Percentiles rank a stretch among this genome's conserved stretches.
These are phyloP conservation scores for Protobothrops flavoviridis DNA, from an alignment of 2,113 vertebrate genomes.

Conservation along the genomic window DNA sequence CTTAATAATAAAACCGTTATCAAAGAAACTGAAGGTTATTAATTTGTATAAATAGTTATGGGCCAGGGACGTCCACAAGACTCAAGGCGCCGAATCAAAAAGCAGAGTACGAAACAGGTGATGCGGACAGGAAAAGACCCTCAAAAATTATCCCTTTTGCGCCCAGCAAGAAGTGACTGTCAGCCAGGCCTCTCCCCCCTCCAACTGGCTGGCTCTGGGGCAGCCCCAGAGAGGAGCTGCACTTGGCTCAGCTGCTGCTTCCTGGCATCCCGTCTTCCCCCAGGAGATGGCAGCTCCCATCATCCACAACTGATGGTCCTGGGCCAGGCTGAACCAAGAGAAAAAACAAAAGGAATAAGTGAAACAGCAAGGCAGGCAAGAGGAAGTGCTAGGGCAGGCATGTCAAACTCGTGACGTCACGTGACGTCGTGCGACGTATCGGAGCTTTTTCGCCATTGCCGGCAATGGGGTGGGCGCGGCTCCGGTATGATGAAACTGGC, in stretches of 20 bases:
- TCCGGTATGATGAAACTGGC: too few relatives aligned
- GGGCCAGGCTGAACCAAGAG: slow-evolving; percentile 73
- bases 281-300: slow-evolving; percentile 71
- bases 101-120: not conserved
- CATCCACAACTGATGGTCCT: slow-evolving; percentile 70
- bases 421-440: too few relatives aligned
- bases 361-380: not conserved
- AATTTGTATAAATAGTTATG: not conserved
- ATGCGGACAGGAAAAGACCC: not conserved
- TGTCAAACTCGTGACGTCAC: too few relatives aligned
- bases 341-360: not conserved
- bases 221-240: not conserved
- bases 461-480: too few relatives aligned
- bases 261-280: slow-evolving; percentile 70
- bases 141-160: not conserved
- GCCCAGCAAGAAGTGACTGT: not conserved
- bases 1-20: not conserved
- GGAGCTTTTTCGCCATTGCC: too few relatives aligned
- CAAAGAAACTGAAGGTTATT: not conserved
- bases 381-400: not conserved
- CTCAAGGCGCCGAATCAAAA: not conserved
- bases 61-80: not conserved
- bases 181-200: not conserved
- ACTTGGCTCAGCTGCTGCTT: slow-evolving; percentile 36
- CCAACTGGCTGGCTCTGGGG: not conserved